These are phyloP conservation scores for Dimorphilus gyrociliatus DNA, from an alignment of 2,888 invertebrate genomes.

Conservation along the genomic window DNA sequence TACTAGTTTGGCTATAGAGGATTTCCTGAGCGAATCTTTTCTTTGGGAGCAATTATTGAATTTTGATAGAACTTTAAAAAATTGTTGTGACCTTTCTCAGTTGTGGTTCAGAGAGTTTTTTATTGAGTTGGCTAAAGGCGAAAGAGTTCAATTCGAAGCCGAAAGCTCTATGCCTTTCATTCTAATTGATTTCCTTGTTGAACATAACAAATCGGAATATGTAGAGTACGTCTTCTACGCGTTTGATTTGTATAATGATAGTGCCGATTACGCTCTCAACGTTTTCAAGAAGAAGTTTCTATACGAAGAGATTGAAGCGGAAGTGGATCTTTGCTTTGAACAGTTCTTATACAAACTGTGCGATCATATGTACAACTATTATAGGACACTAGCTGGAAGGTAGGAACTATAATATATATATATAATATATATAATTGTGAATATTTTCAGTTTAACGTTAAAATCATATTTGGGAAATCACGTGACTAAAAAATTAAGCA, in stretches of 20 bases:
- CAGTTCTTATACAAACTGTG: conserved; percentile 92
- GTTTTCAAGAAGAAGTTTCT: conserved; percentile 77
- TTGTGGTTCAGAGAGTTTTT: conserved; percentile 7
- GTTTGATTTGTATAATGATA: conserved; percentile 85
- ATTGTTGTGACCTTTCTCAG: conserved; percentile 7
- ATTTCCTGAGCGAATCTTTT: too few species aligned
- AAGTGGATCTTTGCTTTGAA: conserved; percentile 91
- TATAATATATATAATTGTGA: too few species aligned
- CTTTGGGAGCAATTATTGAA: conserved; percentile 6
- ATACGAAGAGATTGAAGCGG: conserved; percentile 91
- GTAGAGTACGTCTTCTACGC: conserved; percentile 57
- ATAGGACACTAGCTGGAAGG: too few species aligned
- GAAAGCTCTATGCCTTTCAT: conserved; percentile 8
- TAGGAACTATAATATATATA: too few species aligned
- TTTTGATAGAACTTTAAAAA: conserved; percentile 4
- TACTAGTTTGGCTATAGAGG: too few species aligned
- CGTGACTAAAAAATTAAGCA: too few species aligned
- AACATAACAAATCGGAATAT: conserved; percentile 3
- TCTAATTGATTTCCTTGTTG: conserved; percentile 6
- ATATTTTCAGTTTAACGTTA: too few species aligned
- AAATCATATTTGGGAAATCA: too few species aligned
- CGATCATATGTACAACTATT: conserved; percentile 87
- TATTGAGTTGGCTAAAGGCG: not conserved
- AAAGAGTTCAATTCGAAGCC: conserved; percentile 4
- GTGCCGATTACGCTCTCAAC: conserved; percentile 80